phyloP scores from a whole-genome alignment of 2,113 vertebrate genomes.

The Turnix velox region DNA sequence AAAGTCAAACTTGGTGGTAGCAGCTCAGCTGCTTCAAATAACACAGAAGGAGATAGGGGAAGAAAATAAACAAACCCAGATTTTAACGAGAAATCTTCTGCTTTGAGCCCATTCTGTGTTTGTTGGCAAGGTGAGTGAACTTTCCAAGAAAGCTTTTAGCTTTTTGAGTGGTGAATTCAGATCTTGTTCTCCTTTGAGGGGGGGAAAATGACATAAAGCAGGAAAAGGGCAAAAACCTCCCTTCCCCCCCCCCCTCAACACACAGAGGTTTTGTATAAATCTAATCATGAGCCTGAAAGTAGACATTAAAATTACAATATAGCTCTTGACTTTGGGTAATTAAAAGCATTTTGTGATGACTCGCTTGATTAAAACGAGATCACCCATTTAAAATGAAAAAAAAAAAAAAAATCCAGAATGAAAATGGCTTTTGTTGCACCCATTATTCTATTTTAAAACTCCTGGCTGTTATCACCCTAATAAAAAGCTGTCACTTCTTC shows the following conservation, averaged over 20 bases:
- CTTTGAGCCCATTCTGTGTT: background rate
- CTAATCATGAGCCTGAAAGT: slow-evolving; percentile 21
- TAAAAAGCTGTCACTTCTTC: slow-evolving; percentile 68
- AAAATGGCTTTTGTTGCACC: slow-evolving; percentile 77
- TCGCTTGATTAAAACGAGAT: slow-evolving; percentile 76
- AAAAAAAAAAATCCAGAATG: slow-evolving; percentile 68
- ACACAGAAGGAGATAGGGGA: slow-evolving; percentile 29
- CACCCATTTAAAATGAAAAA: slow-evolving; percentile 76
- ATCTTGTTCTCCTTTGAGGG: background rate
- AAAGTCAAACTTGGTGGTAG: background rate
- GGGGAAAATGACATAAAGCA: background rate
- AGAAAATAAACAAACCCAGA: slow-evolving; percentile 54
- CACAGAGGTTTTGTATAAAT: background rate
- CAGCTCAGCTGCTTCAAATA: slow-evolving; percentile 47
- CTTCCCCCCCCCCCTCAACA: too few relatives aligned
- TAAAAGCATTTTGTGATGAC: slow-evolving; percentile 73
- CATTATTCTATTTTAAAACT: slow-evolving; percentile 74
- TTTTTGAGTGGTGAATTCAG: background rate
- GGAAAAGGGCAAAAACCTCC: background rate
- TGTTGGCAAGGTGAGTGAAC: slow-evolving; percentile 46
- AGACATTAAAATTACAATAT: slow-evolving; percentile 64
- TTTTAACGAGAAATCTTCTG: slow-evolving; percentile 39
- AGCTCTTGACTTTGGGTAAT: slow-evolving; percentile 73
- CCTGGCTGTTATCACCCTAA: slow-evolving; percentile 58
- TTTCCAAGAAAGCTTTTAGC: background rate